Base-by-base conservation (phyloP, 2,888 invertebrate species). In the Himalopsyche japonica region DNA sequence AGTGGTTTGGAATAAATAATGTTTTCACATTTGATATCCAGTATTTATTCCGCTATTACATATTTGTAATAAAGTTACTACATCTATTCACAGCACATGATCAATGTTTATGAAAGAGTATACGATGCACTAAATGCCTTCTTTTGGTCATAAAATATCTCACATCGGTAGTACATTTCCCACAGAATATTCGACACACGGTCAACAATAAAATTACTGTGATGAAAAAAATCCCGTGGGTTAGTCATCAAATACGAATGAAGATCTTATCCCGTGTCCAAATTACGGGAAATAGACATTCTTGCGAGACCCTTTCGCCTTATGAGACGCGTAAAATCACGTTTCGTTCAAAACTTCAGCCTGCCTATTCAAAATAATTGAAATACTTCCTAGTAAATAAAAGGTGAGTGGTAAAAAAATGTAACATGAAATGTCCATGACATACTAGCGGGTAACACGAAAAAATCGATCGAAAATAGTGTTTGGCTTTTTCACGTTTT, bases 371-470 rank as follows among this genome's bases (percentile, higher is more conserved):
- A 37, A 82, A 82, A 82, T 84, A 84, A 82, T 84, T 84, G 84
- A 82, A 82, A 84, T 84, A 79, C 47, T 79, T 80, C 70, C 81
- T 37, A 80, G 83, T 79, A 82, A 82, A 82, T 82, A 82, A 82
- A 78, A 78, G 78, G 37, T 15, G 47, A 24, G 24, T 30, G 47
- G 78, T 78, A 34, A 78, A 78, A 43, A 78, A 78, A 43, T 76
- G 76, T 76, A 7, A 34, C 47, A 34, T 78, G 18, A 43, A 79
- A 79, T 27, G n/a, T 24, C 15, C 24, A 34, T 78, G 32, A 32
- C 76, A 34, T 34, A 76, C 24, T 30, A 76, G 34, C 27, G 76
- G 5, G 76, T 30, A 57, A 20, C 7, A n/a, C 57, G 20, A 57
- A 57, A 57, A 76, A 76, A 76, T 76, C 76, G 76, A 57, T 57